Evolutionary conservation across 2,113 vertebrate species (phyloP), one percentile per base, ranked within the genome.

Genomic region (Sporophila hypoxantha): DNA sequence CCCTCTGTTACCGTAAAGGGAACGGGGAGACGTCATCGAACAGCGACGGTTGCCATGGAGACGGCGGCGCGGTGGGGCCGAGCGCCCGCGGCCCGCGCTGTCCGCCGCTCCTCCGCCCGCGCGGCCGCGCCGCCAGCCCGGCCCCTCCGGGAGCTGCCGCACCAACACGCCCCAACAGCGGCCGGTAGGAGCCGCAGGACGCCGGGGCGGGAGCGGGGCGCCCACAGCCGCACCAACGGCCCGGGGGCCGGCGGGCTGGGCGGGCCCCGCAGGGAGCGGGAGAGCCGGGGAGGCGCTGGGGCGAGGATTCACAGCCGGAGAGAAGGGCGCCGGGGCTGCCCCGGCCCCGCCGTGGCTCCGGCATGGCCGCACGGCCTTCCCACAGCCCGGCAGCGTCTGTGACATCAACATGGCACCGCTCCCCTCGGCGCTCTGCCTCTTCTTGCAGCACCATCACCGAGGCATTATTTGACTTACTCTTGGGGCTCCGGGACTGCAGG

Each of bases 1-100:
- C 6, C 13, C 11, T 0, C 9, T 4, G 4, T 21, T 2, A 7
- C 4, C 0, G 4, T 19, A 1, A 2, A 3, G 5, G 9, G 14
- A 2, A 1, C 1, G n/a, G 12, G 3, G 10, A 0, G 2, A 23
- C 62, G 70, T 56, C 55, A 74, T 64, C 50, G 6, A 12, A 0
- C 5, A 0, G 52, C 80, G 56, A 46, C 76, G 20, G 91, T 90
- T 81, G 50, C 88, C 79, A 6, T 0, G 85, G 85, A 12, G 34
- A 44, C 55, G 44, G 80, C 36, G 46, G 53, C 67, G 61, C 64
- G n/a, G 70, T 67, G 57, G 60, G 21, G 26, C 53, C 4, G 12
- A 26, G 62, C 55, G 39, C 37, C 56, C 49, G 27, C 7, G 22
- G 39, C 18, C 57, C 7, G 11, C 57, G 57, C 47, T 14, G 79